Conservation (phyloP, 64 coral and sea anemone species). For the Acropora tenuis region DNA sequence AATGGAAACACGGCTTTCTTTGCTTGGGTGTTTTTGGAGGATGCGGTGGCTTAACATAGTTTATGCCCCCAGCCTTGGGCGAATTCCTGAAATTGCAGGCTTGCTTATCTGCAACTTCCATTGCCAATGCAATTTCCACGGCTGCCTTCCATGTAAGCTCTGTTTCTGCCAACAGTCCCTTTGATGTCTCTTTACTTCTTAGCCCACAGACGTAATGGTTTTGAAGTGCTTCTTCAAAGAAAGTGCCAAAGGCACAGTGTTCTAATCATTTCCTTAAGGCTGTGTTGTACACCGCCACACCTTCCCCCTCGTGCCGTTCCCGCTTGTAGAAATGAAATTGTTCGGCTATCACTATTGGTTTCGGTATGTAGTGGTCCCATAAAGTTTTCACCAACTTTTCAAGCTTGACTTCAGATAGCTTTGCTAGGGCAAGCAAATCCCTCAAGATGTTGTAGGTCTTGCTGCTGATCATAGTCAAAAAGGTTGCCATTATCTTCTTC, state of each 20-base stretch:
- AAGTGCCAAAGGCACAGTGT: not conserved
- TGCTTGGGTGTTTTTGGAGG: not conserved
- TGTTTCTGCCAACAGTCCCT: not conserved
- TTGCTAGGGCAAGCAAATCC: conserved; percentile 32
- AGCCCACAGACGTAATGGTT: conserved; percentile 12
- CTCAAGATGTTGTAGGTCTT: conserved; percentile 46
- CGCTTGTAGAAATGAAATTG: no score
- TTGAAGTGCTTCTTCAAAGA: conserved; percentile 4
- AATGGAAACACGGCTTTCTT: conserved; percentile 29
- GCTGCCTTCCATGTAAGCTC: conserved; percentile 9
- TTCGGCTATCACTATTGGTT: no score
- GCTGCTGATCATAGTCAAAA: conserved; percentile 28
- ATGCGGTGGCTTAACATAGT: not conserved
- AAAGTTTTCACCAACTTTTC: conserved; percentile 20
- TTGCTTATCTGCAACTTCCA: conserved; percentile 37
- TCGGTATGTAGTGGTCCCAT: no score
- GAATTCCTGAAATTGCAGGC: conserved; percentile 7
- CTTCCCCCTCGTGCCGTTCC: conserved; percentile 12
- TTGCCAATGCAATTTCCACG: conserved; percentile 7
- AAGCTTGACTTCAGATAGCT: conserved; percentile 27
- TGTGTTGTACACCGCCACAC: conserved; percentile 9
- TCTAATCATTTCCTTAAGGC: conserved; percentile 20
- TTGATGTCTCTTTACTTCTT: not conserved
- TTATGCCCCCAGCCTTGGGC: not conserved
- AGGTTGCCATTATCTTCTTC: conserved; percentile 51